Evolutionary conservation across 2,888 invertebrate species (phyloP), one percentile per base, ranked within the genome.

Genomic region (Amphipoea oculea): DNA sequence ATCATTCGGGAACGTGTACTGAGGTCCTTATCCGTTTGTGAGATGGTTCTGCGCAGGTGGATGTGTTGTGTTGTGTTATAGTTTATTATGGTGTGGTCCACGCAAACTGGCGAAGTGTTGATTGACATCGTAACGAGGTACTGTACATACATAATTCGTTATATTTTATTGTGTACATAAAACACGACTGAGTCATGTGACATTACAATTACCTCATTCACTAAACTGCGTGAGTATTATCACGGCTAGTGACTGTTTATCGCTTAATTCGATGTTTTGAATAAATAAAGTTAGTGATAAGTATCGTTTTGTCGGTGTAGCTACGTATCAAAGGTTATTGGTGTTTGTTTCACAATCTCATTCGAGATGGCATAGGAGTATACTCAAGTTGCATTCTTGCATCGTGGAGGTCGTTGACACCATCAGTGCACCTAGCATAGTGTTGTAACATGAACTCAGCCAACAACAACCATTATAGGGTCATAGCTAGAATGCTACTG

Each of bases 51-150:
- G 89, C 91, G 94, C 95, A 95, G 95, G 96, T 95, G 96, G 94
- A 94, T 91, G 95, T 95, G 95, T 93, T 90, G 95, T 96, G 96
- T 92, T 84, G 90, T 90, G 90, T 82, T 90, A 87, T 95, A 95
- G 96, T 96, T 94, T 95, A 95, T 93, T 94, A 97, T 97, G 96
- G 97, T 96, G 95, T 96, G 96, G 97, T 96, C 96, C 90, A 93
- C 96, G 94, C 96, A 96, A 89, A 93, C 96, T 83, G 96, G 95
- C 91, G 96, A 97, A 93, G 95, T 96, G 93, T 93, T 96, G 93
- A 94, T 96, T 91, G 96, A 97, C 95, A 94, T 96, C 92, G 94
- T 96, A 91, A 94, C 96, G 92, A 96, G 97, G 96, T 97, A 96
- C 88, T 86, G 90, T 89, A 90, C 90, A 85, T 87, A 83, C 76